A percentile compares a stretch with the other conserved stretches of the same genome.
These are phyloP conservation scores for Lipotes vexillifer DNA, from an alignment of 2,113 vertebrate genomes.

Conservation along the genomic window DNA sequence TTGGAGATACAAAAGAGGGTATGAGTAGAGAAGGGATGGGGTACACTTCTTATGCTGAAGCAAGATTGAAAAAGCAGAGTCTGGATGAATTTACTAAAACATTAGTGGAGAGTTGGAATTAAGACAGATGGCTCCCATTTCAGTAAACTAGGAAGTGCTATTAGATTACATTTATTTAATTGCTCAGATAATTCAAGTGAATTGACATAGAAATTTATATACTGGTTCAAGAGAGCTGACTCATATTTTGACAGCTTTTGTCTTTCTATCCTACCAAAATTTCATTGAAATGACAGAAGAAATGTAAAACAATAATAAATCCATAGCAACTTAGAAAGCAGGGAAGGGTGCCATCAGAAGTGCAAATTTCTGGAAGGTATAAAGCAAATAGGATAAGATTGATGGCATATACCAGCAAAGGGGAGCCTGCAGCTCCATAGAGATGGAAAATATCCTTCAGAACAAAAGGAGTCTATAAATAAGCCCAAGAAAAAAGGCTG, in stretches of 20 bases:
- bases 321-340: background rate
- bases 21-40: background rate
- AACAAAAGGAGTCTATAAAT: background rate
- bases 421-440: background rate
- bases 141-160: background rate
- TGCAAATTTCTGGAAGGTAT: background rate
- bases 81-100: background rate
- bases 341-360: background rate
- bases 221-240: background rate
- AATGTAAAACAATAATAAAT: slow-evolving; percentile 3
- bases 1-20: background rate
- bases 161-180: slow-evolving; percentile 18
- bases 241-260: slow-evolving; percentile 13
- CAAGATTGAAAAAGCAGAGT: background rate
- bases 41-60: background rate
- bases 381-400: background rate
- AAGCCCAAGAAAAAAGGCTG: background rate
- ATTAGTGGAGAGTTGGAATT: background rate
- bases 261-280: background rate
- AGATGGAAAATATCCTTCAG: background rate
- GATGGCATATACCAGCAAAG: background rate
- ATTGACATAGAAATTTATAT: background rate
- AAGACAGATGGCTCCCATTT: background rate
- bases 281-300: slow-evolving; percentile 6
- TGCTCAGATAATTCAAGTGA: background rate